Base-by-base conservation (phyloP, 2,888 invertebrate species). In the Quadroppia sp. region DNA sequence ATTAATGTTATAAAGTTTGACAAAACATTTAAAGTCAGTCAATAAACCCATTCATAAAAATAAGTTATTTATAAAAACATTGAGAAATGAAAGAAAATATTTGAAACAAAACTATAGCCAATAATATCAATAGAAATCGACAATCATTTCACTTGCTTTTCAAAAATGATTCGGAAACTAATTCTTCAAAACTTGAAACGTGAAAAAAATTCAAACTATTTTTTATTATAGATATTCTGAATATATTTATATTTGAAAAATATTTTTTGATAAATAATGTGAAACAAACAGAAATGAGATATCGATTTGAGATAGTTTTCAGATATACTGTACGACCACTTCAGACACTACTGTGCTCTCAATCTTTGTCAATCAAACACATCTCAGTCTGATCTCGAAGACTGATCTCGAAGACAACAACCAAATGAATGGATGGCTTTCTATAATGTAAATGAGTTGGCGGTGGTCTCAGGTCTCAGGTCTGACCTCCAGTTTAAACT, bases 141-240 rank as follows among this genome's bases (percentile, higher is more conserved):
- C 32, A 64, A 20, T 64, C 36, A 64, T 64, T 64, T 48, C n/a
- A 32, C 32, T 61, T 64, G 36, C 36, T 64, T 64, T 64, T 64
- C 36, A 64, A 32, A 64, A 32, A n/a, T 9, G 23, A 64, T 36
- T 64, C 20, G n/a, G 1, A 36, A 64, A 64, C 32, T 64, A 64
- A 36, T 64, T 36, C n/a, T 36, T 64, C 61, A 61, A 1, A 28
- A 59, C n/a, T 23, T 28, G 30, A 36, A 36, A 20, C 15, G 56
- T 1, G 28, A 28, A 56, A 28, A 56, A n/a, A n/a, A n/a, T n/a
- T n/a, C n/a, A n/a, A n/a, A n/a, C n/a, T n/a, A n/a, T n/a, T n/a
- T n/a, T n/a, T n/a, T n/a, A n/a, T n/a, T n/a, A n/a, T n/a, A n/a
- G n/a, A n/a, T n/a, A n/a, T n/a, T n/a, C n/a, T n/a, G n/a, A n/a